phyloP scores from a whole-genome alignment of 2,888 invertebrate species.

The Ectemnius cavifrons region DNA sequence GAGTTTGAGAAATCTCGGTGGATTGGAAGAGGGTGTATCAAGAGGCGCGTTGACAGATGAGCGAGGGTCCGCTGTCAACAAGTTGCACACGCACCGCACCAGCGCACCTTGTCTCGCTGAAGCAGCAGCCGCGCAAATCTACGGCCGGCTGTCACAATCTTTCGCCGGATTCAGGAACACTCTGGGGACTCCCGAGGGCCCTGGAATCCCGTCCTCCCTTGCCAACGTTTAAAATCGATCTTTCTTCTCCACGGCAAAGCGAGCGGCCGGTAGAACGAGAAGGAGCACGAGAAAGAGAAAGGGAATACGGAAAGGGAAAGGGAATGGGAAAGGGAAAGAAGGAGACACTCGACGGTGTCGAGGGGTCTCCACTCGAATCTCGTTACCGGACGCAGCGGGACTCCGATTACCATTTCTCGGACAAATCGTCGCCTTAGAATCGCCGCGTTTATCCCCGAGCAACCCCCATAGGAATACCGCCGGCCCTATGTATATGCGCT shows the following conservation, averaged over 20 bases:
- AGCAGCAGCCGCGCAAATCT: slow-evolving; percentile 31
- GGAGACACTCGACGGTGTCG: slow-evolving; percentile 24
- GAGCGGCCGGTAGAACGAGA: not conserved
- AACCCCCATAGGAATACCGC: too few species aligned
- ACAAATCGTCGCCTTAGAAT: slow-evolving; percentile 63
- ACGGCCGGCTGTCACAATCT: slow-evolving; percentile 53
- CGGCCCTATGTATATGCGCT: too few species aligned
- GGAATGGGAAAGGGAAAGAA: not conserved
- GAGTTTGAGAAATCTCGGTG: too few species aligned
- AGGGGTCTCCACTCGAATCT: slow-evolving; percentile 53
- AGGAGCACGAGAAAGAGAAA: not conserved
- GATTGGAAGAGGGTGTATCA: too few species aligned
- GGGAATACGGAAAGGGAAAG: slow-evolving; percentile 7
- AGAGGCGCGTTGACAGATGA: slow-evolving; percentile 44
- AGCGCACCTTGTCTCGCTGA: slow-evolving; percentile 29
- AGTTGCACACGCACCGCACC: slow-evolving; percentile 20
- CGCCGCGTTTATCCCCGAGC: slow-evolving; percentile 22
- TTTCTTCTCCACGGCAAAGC: slow-evolving; percentile 35
- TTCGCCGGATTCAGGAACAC: slow-evolving; percentile 58
- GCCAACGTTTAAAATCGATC: slow-evolving; percentile 64
- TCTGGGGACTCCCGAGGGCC: slow-evolving; percentile 47
- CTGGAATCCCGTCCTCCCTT: slow-evolving; percentile 49
- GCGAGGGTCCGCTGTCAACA: slow-evolving; percentile 51
- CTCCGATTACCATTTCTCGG: slow-evolving; percentile 65
- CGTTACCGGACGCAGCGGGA: slow-evolving; percentile 62